Evolutionary conservation across 1,140 invertebrate genomes (phyloP).

Genomic region (Philopotamus ludificatus): DNA sequence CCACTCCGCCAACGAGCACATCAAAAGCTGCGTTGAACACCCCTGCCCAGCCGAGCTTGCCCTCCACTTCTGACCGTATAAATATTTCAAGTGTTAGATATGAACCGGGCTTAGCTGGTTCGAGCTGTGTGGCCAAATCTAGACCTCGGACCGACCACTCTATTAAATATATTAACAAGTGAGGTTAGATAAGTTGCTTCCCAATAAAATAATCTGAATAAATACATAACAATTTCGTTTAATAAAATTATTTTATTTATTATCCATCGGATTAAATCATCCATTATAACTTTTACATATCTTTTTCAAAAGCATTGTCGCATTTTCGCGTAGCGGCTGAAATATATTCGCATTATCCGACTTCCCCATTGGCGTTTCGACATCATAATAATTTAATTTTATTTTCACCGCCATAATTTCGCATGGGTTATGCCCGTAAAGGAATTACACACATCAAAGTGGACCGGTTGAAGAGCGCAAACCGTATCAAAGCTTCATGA

Average conservation of each 20-base stretch:
- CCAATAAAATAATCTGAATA: too few species aligned
- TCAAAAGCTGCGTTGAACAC: not conserved
- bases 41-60: not conserved
- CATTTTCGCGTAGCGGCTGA: too few species aligned
- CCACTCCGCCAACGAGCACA: not conserved
- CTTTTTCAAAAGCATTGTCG: too few species aligned
- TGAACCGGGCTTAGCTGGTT: not conserved
- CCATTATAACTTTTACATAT: too few species aligned
- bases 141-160: not conserved
- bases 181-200: too few species aligned
- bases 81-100: slow-evolving; percentile 25
- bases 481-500: slow-evolving; percentile 18
- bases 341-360: not conserved
- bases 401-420: not conserved
- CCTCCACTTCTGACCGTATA: slow-evolving; percentile 16
- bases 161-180: too few species aligned
- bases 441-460: slow-evolving; percentile 36
- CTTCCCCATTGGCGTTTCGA: too few species aligned
- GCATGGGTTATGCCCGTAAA: slow-evolving; percentile 17
- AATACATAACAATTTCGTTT: too few species aligned
- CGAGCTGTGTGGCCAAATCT: not conserved
- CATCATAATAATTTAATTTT: not conserved
- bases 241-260: too few species aligned
- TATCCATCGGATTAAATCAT: too few species aligned
- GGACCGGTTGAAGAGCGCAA: slow-evolving; percentile 16